Evolutionary conservation across 2,797 vertebrate genomes (phyloP), one percentile per base, ranked within the genome.

Genomic region (Enteromius paludinosus): DNA sequence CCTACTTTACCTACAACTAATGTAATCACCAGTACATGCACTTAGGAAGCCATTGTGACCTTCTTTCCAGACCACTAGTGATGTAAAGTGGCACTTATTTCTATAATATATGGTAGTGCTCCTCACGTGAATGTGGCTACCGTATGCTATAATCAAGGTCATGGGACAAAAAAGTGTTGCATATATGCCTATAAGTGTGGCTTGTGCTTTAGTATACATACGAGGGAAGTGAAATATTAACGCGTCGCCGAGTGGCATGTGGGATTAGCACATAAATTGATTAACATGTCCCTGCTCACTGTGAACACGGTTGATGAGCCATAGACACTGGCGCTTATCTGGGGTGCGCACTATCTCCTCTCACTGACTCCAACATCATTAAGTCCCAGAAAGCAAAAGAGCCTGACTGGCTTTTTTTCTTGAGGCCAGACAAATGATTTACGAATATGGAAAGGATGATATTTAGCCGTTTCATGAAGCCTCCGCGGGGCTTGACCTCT

Each of bases 301-400:
- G 83, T 81, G 82, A 86, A 86, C 76, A 81, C 14, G 64, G 79
- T 70, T 82, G 83, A 83, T 68, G 79, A 70, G 76, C 83, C 73
- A 85, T 66, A 86, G 68, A 78, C 85, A 83, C 64, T 38, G 52
- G 28, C 2, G 77, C 83, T 89, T 89, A 90, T 89, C 88, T 87
- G 59, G 69, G 65, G 81, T 76, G 78, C 52, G 66, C 69, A 49
- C 71, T 82, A 85, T 87, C 87, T 83, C 64, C 79, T 75, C 73
- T 74, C 61, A 64, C 56, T 30, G n/a, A 69, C 82, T 84, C 82
- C 74, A 86, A 83, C 85, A 88, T 87, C 86, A 90, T 90, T 88
- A 89, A 78, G 71, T 41, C 33, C 49, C 5, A 59, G 81, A 77
- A 61, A 82, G 83, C 62, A 72, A 81, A 82, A 84, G 68, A 75